Evolutionary conservation across 2,888 invertebrate genomes (phyloP), one percentile per base, ranked within the genome.

Genomic region (Erebia epiphron): DNA sequence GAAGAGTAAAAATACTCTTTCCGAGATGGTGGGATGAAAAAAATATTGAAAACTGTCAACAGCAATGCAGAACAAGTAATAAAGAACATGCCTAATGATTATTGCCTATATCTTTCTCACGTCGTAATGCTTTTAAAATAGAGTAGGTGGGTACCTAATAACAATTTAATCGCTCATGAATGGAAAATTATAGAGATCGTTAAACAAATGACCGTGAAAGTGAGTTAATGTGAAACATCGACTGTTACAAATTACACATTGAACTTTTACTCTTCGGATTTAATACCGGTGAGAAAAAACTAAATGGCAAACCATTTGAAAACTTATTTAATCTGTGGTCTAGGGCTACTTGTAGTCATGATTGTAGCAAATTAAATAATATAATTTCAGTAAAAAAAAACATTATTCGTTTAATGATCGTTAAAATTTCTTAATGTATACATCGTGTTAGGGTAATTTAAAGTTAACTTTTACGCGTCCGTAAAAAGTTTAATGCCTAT

Each of bases 171-270:
- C 54, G n/a, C 65, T 65, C 43, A 43, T 18, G 56, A 65, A 43
- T 54, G 13, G 18, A 18, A 35, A 18, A 62, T 62, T 62, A 62
- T 46, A 21, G 13, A 54, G 64, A 64, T 35, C 54, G 65, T 43
- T 46, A 43, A 65, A 56, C 54, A 56, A 65, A 65, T 65, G 43
- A 56, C 65, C 65, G 65, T 65, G 56, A 65, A 56, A 56, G 56
- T 56, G 14, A 56, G 21, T 65, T 43, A 54, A 54, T 62, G 49
- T 50, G 49, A 50, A 52, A 9, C 18, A 43, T 65, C 9, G 26
- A 35, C 65, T 43, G 65, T 43, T 41, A 56, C 65, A 21, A 41
- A 21, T 62, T 13, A 21, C n/a, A 61, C 46, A 56, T 54, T 56
- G 18, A 56, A 56, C 65, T 65, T 64, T 52, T 54, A 65, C 65